Base-by-base conservation (phyloP, 2,113 vertebrate species). In the Poecile atricapillus region DNA sequence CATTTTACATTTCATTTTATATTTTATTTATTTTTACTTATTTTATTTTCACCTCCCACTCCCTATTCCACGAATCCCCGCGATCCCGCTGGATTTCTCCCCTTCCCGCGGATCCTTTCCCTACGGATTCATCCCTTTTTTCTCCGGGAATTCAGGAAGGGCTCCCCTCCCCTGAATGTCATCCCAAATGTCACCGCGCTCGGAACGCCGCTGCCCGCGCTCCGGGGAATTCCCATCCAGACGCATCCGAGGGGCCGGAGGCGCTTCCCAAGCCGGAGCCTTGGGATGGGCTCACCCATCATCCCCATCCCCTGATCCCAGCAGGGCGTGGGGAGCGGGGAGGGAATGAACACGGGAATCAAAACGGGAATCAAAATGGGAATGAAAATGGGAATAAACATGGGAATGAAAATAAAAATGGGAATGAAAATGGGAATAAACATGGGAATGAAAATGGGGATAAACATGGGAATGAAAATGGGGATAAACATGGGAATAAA, bases 1-100 rank as follows among this genome's bases (percentile, higher is more conserved):
- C 39, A 39, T 33, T 33, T 31, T 24, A 49, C 23, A 52, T 53
- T 53, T 30, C 11, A 18, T 53, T 52, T 28, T 4, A 35, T 7
- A 20, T 14, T 30, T 28, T 13, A 13, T n/a, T 56, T 4, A 14
- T 13, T 41, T n/a, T 28, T 5, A 2, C n/a, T 44, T 3, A 24
- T 58, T 50, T 41, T 10, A 35, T 55, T 80, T 44, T 35, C 2
- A 15, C 35, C 37, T 21, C 28, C n/a, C 8, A 13, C 28, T 27
- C 13, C 10, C 13, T 8, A 4, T 8, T 25, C 43, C n/a, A 7
- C 2, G 2, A n/a, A 2, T 8, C 20, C 4, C n/a, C 0, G 4
- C 12, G 31, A 22, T 4, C 19, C 18, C 43, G 18, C 3, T 0
- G 5, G 15, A 17, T 30, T 69, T 37, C 33, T 46, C 71, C 64